A percentile compares a stretch with the other conserved stretches of the same genome.
phyloP scores from a whole-genome alignment of 2,888 invertebrate genomes.

The Hypomecis atomaria region DNA sequence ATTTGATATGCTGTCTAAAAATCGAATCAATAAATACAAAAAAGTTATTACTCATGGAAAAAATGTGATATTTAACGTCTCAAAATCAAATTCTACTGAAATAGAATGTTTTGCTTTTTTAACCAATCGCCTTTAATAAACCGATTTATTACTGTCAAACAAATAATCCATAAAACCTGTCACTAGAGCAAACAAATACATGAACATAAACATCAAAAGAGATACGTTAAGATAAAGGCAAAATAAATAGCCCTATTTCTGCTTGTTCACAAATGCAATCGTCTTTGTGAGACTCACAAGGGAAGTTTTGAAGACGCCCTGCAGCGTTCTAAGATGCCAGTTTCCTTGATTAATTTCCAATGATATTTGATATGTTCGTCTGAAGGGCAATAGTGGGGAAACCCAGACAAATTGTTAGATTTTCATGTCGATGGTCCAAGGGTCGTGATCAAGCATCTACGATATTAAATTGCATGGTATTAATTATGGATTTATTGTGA shows the following conservation, averaged over 20 bases:
- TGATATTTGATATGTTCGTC: conserved; percentile 81
- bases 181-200: conserved; percentile 22
- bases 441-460: conserved; percentile 65
- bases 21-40: too few species aligned
- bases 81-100: too few species aligned
- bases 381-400: conserved; percentile 66
- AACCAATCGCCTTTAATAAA: too few species aligned
- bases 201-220: conserved; percentile 36
- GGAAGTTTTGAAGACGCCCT: conserved; percentile 51
- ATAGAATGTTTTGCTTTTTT: too few species aligned
- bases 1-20: too few species aligned
- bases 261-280: conserved; percentile 42
- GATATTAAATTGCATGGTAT: conserved; percentile 62
- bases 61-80: too few species aligned
- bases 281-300: conserved; percentile 33
- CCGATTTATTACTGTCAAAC: too few species aligned
- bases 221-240: conserved; percentile 37
- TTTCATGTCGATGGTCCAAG: conserved; percentile 65
- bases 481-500: conserved; percentile 48
- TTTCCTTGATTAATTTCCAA: conserved; percentile 76
- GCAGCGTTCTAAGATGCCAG: conserved; percentile 50
- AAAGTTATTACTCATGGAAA: too few species aligned
- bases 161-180: conserved; percentile 1
- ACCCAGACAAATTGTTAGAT: conserved; percentile 77
- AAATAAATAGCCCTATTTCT: conserved; percentile 41